Conservation (phyloP, 2,888 invertebrate genomes). For the Rotaria socialis region DNA sequence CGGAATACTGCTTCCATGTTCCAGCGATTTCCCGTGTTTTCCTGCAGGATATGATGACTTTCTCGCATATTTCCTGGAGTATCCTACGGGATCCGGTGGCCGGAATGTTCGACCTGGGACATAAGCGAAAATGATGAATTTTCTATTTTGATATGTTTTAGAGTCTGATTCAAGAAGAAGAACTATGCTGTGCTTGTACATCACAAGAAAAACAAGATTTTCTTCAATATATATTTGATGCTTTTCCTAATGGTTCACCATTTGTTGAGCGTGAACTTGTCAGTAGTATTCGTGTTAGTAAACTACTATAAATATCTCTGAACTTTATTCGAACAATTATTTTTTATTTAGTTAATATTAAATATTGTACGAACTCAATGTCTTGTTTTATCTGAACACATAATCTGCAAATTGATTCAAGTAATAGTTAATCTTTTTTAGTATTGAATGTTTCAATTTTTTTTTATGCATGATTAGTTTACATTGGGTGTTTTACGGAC, state of each 20-base stretch:
- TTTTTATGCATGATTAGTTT: not conserved
- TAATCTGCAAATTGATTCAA: slow-evolving; percentile 25
- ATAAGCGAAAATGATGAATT: no score
- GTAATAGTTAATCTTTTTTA: not conserved
- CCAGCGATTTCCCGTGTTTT: no score
- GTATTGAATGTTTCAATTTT: not conserved
- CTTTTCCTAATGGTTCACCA: slow-evolving; percentile 30
- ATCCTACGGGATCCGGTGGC: no score
- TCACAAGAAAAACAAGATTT: slow-evolving; percentile 11
- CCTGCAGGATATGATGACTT: no score
- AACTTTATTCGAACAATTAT: not conserved
- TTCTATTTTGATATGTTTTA: not conserved
- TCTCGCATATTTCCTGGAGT: no score
- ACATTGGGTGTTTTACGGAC: not conserved
- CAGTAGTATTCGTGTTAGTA: not conserved
- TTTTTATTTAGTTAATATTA: slow-evolving; percentile 6
- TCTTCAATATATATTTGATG: slow-evolving; percentile 12
- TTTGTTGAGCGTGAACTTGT: not conserved
- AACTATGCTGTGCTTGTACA: not conserved
- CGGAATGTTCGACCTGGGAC: no score
- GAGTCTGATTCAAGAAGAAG: not conserved
- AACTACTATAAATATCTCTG: no score
- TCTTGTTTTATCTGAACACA: slow-evolving; percentile 2
- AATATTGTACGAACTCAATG: not conserved
- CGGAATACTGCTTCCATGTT: no score